Conservation (phyloP, 1,140 invertebrate species). For the Spodoptera frugiperda region DNA sequence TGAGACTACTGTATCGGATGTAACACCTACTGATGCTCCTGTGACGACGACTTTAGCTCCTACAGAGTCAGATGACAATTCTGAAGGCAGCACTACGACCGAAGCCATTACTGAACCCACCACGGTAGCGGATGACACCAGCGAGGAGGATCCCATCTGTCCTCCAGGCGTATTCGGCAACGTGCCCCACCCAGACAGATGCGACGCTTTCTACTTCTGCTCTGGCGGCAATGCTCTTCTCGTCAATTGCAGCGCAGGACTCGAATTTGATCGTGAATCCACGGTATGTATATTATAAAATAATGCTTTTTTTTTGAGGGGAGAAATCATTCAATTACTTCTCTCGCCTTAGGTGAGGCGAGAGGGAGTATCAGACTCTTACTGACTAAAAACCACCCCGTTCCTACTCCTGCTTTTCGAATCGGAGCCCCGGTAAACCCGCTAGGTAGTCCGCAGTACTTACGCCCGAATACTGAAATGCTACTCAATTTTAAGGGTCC, state of each 20-base stretch:
- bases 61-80: too few species aligned
- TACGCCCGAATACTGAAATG: too few species aligned
- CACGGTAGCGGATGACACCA: not conserved
- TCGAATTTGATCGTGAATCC: constrained; percentile 51
- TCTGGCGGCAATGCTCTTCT: constrained; percentile 39
- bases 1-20: not conserved
- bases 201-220: constrained; percentile 52
- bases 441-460: too few species aligned
- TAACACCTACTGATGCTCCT: not conserved
- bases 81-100: not conserved
- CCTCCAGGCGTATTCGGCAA: constrained; percentile 41
- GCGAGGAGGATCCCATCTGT: constrained; percentile 28
- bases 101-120: not conserved
- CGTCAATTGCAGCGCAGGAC: constrained; percentile 53
- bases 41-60: too few species aligned
- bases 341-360: too few species aligned
- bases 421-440: too few species aligned
- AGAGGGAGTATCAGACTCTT: too few species aligned
- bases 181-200: constrained; percentile 43
- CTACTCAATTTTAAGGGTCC: too few species aligned
- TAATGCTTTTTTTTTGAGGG: too few species aligned
- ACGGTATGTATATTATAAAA: not conserved
- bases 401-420: too few species aligned
- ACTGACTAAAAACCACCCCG: too few species aligned
- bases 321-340: too few species aligned